Base-by-base conservation (phyloP, 1,140 invertebrate genomes). In the Heliconius eleuchia region DNA sequence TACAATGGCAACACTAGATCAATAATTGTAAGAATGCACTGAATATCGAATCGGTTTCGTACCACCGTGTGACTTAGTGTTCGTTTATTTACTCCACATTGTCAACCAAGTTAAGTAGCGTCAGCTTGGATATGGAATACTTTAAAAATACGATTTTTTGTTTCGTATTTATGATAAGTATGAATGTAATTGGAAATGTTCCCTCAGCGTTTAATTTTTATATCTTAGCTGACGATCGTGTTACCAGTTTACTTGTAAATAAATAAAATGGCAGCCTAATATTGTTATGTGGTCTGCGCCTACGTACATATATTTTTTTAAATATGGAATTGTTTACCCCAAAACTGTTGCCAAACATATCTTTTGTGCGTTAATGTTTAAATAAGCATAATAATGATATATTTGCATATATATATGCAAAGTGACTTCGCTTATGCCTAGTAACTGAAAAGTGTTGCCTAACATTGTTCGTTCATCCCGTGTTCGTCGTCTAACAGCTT, bases 401-500 rank as follows among this genome's bases (percentile, higher is more conserved):
- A 66, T 30, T 66, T 66, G 30, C 55, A 66, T 34, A 23, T 42
- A 66, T 34, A 23, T 42, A 19, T 70, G 30, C 55, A 74, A 77
- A 55, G 46, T 72, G 27, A 55, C n/a, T 66, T 37, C 71, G 77
- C 77, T 79, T 78, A 73, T 50, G 73, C 55, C 57, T 76, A 23
- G n/a, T 76, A 39, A 60, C 6, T 71, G 34, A 16, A 74, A 50
- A 46, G 37, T 78, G 34, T 27, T 37, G 34, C 70, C 71, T 78
- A 78, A 78, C 71, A 78, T 78, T 57, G 60, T 23, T 23, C 23
- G 23, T 23, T 23, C 23, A 23, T 66, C 60, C 60, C 50, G 34
- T 78, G 23, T 72, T 42, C 71, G 71, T 77, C 76, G n/a, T 78
- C 70, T 78, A 78, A 74, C 77, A 79, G 77, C 72, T 79, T 79